phyloP scores from a whole-genome alignment of 2,888 invertebrate genomes.

The Kuschelorhynchus macadamiae region DNA sequence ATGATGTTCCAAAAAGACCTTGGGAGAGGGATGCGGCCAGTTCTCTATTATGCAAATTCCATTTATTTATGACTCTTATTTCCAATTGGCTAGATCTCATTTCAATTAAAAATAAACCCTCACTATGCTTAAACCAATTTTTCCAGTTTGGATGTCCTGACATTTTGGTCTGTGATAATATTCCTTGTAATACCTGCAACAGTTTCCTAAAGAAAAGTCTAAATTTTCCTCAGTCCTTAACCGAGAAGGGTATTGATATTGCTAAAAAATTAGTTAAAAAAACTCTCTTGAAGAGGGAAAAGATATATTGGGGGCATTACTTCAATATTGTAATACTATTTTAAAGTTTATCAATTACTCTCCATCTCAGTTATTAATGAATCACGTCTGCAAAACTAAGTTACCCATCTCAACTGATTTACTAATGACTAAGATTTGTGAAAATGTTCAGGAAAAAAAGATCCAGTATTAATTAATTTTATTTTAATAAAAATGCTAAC shows the following conservation, averaged over 20 bases:
- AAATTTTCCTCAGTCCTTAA: constrained; percentile 24
- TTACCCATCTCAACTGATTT: constrained; percentile 5
- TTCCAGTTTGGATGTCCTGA: constrained; percentile 20
- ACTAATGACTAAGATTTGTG: constrained; percentile 14
- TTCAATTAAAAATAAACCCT: background rate
- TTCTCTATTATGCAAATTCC: constrained; percentile 15
- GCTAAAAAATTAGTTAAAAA: constrained; percentile 18
- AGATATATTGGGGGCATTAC: constrained; percentile 39
- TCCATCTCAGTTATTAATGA: constrained; percentile 29
- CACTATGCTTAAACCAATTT: background rate
- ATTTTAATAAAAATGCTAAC: constrained; percentile 29
- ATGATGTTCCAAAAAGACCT: constrained; percentile 11
- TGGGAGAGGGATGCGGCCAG: constrained; percentile 17
- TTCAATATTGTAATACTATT: constrained; percentile 51
- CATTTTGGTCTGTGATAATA: background rate
- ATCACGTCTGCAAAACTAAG: constrained; percentile 15
- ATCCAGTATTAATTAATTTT: constrained; percentile 30
- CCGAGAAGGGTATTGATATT: constrained; percentile 16
- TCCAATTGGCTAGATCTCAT: background rate
- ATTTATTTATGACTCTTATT: background rate
- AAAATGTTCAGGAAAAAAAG: constrained; percentile 25
- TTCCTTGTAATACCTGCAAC: background rate
- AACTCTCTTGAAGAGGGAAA: constrained; percentile 19
- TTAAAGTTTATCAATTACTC: constrained; percentile 39
- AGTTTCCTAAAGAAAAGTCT: constrained; percentile 3